Evolutionary conservation across 2,888 invertebrate species (phyloP).

Genomic region (Achlya flavicornis): DNA sequence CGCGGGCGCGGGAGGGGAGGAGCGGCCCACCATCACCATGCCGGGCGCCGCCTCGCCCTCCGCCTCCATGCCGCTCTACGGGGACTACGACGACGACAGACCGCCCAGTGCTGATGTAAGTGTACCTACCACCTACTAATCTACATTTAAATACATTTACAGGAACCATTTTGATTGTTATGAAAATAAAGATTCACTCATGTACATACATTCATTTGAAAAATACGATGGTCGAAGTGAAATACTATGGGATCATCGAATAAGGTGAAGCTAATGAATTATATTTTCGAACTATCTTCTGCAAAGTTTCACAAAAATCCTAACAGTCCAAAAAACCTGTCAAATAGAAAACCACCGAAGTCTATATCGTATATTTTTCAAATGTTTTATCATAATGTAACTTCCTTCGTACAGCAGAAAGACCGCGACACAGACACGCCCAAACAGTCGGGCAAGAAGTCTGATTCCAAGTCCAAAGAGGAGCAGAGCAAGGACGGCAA

Average conservation of each 20-base stretch:
- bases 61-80: conserved; percentile 32
- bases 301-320: too few species aligned
- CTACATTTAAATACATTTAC: not conserved
- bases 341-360: too few species aligned
- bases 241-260: too few species aligned
- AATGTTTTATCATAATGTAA: too few species aligned
- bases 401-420: conserved; percentile 54
- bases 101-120: conserved; percentile 50
- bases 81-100: conserved; percentile 51
- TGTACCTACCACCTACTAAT: conserved; percentile 4
- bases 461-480: conserved; percentile 32
- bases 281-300: too few species aligned
- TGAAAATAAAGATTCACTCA: too few species aligned
- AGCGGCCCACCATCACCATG: conserved; percentile 68
- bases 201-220: too few species aligned
- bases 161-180: too few species aligned
- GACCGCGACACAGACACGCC: conserved; percentile 88
- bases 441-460: conserved; percentile 28
- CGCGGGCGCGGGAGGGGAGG: conserved; percentile 29
- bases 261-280: too few species aligned
- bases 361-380: too few species aligned
- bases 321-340: too few species aligned
- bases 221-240: too few species aligned
- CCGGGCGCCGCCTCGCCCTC: conserved; percentile 58
- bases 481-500: conserved; percentile 23